Conservation (phyloP, 1,140 invertebrate species). For the Trichoplusia ni region DNA sequence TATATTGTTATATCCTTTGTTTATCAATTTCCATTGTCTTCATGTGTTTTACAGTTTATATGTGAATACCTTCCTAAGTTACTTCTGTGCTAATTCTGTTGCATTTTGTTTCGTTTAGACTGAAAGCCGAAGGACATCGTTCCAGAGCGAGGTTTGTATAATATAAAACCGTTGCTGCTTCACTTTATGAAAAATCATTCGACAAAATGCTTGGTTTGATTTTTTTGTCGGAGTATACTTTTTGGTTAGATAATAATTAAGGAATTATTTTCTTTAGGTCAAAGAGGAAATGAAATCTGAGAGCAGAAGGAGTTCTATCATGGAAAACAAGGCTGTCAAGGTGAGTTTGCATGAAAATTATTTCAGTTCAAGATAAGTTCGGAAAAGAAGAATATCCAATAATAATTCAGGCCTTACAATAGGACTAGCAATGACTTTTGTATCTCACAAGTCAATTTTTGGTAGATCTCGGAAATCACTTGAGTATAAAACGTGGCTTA, state of each 20-base stretch:
- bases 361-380: neutral
- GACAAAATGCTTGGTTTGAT: neutral
- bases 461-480: too few relatives aligned
- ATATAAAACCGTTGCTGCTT: neutral
- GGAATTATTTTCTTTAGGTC: conserved; percentile 44
- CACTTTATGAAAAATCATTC: too few relatives aligned
- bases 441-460: too few relatives aligned
- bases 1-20: neutral
- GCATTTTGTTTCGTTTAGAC: conserved; percentile 53
- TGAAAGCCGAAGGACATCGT: conserved; percentile 68
- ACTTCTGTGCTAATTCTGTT: conserved; percentile 38
- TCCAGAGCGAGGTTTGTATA: conserved; percentile 67
- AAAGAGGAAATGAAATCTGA: conserved; percentile 83
- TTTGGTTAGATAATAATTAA: neutral
- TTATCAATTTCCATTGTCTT: neutral
- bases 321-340: conserved; percentile 83
- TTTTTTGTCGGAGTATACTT: neutral
- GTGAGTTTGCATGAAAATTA: conserved; percentile 55
- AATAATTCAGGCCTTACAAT: too few relatives aligned
- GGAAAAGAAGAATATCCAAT: too few relatives aligned
- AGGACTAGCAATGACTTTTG: too few relatives aligned
- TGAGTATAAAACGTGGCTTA: too few relatives aligned
- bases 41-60: conserved; percentile 2
- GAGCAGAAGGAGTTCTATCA: conserved; percentile 84
- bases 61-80: conserved; percentile 2